Evolutionary conservation across 2,797 vertebrate genomes (phyloP), one percentile per base, ranked within the genome.

Genomic region (Knipowitschia caucasica): DNA sequence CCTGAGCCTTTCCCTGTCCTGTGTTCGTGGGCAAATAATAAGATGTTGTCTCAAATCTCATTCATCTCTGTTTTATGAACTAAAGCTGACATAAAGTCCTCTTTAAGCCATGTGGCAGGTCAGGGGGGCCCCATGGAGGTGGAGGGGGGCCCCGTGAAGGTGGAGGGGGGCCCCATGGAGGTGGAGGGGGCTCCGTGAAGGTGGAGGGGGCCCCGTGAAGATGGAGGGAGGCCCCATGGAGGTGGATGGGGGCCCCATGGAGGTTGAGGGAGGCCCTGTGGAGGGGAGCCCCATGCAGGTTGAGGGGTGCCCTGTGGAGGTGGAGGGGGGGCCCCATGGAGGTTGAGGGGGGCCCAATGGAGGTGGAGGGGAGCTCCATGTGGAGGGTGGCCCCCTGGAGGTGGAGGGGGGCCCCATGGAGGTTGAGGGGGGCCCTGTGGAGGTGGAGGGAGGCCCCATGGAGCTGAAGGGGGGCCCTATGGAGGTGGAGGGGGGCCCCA

Each of bases 221-320:
- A 11, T 14, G 21, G 11, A 30, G 47, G 74, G 71, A 49, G 33
- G 45, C 45, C 29, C 0, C 21, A 29, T 7, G 69, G 50, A 44
- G 66, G 73, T 50, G 60, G 68, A 47, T 29, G 39, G 77, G 5
- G 25, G 24, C 43, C 40, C 42, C 15, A 11, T 14, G 21, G 11
- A 30, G 47, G 74, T 72, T n/a, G n/a, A n/a, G n/a, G n/a, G n/a
- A 49, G 33, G 45, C 45, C 29, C 0, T 33, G 45, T 7, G 69
- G 50, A 57, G 69, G 76, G 75, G 79, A 81, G 80, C 70, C 74
- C n/a, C n/a, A n/a, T n/a, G n/a, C n/a, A n/a, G n/a, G n/a, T n/a
- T n/a, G n/a, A n/a, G n/a, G n/a, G n/a, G n/a, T n/a, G n/a, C n/a
- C n/a, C n/a, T n/a, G n/a, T n/a, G n/a, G n/a, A n/a, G n/a, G n/a